These are phyloP conservation scores for Anolis apletophallus DNA, from an alignment of 2,797 vertebrate genomes.

Conservation along the genomic window DNA sequence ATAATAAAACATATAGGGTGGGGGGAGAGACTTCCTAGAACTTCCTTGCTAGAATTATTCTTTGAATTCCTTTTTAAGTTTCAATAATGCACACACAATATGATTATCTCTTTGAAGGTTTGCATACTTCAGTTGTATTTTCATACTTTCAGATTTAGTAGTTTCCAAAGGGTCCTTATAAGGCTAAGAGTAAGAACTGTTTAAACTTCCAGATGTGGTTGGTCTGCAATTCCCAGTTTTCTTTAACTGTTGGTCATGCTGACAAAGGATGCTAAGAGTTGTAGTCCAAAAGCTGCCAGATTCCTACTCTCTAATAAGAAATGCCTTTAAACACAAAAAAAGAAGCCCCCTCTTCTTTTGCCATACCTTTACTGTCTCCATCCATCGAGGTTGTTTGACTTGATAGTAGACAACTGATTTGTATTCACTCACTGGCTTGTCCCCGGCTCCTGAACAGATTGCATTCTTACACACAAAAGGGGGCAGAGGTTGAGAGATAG, in stretches of 20 bases:
- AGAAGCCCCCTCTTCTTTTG: background rate
- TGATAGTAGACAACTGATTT: slow-evolving; percentile 96
- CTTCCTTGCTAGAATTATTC: background rate
- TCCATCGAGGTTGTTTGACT: slow-evolving; percentile 96
- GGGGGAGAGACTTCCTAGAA: background rate
- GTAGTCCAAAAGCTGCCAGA: too few species aligned
- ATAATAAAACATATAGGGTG: background rate
- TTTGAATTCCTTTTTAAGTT: background rate
- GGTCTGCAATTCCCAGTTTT: too few species aligned
- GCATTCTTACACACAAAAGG: slow-evolving; percentile 78
- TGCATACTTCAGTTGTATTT: background rate
- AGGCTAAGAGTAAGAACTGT: background rate
- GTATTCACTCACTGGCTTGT: slow-evolving; percentile 89
- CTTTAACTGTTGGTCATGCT: too few species aligned
- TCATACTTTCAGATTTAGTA: background rate
- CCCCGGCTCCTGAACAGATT: slow-evolving; percentile 93
- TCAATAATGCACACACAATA: background rate
- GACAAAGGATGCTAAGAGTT: too few species aligned
- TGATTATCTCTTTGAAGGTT: background rate
- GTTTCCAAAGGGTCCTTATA: background rate
- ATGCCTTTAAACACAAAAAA: background rate
- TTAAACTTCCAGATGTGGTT: too few species aligned
- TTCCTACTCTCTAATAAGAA: background rate
- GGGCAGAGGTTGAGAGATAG: background rate
- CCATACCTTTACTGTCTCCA: slow-evolving; percentile 94